A percentile compares a stretch with the other conserved stretches of the same genome.
These are phyloP conservation scores for Scarus forsteni DNA, from an alignment of 2,797 vertebrate genomes.

Conservation along the genomic window DNA sequence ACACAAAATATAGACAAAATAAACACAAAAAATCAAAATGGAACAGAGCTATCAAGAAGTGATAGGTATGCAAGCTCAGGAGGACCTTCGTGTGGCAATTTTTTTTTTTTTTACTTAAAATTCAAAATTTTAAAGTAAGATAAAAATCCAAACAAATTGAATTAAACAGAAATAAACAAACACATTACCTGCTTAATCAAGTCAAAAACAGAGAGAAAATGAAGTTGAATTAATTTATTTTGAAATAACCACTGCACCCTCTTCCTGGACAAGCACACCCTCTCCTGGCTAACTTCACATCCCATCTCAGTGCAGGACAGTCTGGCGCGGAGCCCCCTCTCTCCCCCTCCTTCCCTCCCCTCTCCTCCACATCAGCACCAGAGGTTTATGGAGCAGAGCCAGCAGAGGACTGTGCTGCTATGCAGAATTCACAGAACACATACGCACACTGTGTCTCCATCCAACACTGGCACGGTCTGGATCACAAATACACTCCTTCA, in stretches of 20 bases:
- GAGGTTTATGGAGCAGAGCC: slow-evolving; percentile 65
- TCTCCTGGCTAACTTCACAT: slow-evolving; percentile 41
- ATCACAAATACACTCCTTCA: slow-evolving; percentile 16
- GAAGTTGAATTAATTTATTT: slow-evolving; percentile 39
- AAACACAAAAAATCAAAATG: no score
- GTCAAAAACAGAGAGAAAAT: no score
- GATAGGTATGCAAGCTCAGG: no score
- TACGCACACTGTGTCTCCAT: neutral
- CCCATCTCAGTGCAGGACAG: slow-evolving; percentile 54
- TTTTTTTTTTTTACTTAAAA: no score
- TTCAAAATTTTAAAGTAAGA: no score
- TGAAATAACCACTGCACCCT: neutral
- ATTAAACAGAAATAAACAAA: no score
- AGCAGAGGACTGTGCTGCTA: slow-evolving; percentile 70
- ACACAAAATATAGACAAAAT: no score
- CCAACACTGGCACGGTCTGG: neutral
- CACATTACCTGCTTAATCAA: no score
- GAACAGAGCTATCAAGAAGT: no score
- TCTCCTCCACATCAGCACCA: slow-evolving; percentile 76
- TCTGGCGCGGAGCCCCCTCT: slow-evolving; percentile 24
- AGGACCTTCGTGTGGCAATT: no score
- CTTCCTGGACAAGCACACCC: slow-evolving; percentile 4
- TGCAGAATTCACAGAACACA: slow-evolving; percentile 62
- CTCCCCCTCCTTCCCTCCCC: slow-evolving; percentile 19
- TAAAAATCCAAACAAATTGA: no score